phyloP scores from a whole-genome alignment of 2,888 invertebrate species.

The Leucania comma region DNA sequence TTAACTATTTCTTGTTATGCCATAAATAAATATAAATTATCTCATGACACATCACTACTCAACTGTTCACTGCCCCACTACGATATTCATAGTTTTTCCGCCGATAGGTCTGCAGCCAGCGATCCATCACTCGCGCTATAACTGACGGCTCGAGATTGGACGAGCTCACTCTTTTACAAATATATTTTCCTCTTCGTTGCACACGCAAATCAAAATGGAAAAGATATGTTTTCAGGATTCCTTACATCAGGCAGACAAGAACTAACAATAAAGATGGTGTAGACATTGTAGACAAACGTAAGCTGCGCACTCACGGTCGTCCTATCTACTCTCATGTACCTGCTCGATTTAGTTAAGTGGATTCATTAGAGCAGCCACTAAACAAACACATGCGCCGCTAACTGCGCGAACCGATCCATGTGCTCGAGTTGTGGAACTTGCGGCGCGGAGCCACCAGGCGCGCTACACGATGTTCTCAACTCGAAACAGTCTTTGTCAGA shows the following conservation, averaged over 20 bases:
- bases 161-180: not conserved
- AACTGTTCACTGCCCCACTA: not conserved
- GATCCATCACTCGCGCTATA: slow-evolving; percentile 7
- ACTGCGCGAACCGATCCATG: not conserved
- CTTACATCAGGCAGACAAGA: not conserved
- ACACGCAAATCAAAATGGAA: not conserved
- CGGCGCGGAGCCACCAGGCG: not conserved
- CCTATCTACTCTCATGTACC: not conserved
- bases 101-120: not conserved
- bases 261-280: not conserved
- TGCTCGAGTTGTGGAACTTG: not conserved
- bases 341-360: not conserved
- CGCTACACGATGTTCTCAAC: not conserved
- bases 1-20: not conserved
- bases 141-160: slow-evolving; percentile 12
- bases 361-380: not conserved
- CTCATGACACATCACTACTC: not conserved
- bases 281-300: too few species aligned
- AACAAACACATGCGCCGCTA: not conserved
- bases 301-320: too few species aligned
- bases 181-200: not conserved
- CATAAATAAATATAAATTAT: not conserved
- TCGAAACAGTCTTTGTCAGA: not conserved
- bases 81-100: not conserved
- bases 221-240: not conserved